A percentile compares a stretch with the other conserved stretches of the same genome.
phyloP scores from a whole-genome alignment of 1,140 invertebrate genomes.

The Pseudomyrmex flavicornis region DNA sequence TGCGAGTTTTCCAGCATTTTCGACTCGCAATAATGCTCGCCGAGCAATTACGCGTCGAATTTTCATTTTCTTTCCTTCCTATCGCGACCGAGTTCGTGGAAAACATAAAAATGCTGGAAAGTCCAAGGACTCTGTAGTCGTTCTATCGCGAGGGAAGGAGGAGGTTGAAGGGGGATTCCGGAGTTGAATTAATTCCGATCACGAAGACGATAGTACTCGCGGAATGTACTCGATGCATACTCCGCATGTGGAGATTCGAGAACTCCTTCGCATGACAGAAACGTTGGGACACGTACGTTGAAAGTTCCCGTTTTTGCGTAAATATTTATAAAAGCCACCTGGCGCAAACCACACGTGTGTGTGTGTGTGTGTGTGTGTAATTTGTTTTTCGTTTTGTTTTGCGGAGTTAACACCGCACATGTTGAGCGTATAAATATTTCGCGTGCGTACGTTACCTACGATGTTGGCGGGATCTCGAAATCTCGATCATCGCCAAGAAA shows the following conservation, averaged over 20 bases:
- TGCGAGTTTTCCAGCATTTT: slow-evolving; percentile 13
- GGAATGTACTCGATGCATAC: slow-evolving; percentile 24
- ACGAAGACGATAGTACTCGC: slow-evolving; percentile 30
- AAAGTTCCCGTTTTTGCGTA: slow-evolving; percentile 29
- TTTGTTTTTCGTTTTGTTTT: not conserved
- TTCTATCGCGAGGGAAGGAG: no score
- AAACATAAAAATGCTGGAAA: slow-evolving; percentile 47
- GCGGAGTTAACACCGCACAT: slow-evolving; percentile 25
- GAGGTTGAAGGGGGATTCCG: not conserved
- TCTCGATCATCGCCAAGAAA: not conserved
- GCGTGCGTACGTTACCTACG: not conserved
- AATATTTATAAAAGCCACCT: slow-evolving; percentile 48
- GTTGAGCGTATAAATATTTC: slow-evolving; percentile 41
- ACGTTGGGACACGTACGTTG: slow-evolving; percentile 6
- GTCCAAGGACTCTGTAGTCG: slow-evolving; percentile 17
- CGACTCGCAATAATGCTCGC: slow-evolving; percentile 22
- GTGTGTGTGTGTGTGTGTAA: not conserved
- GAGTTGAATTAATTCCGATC: slow-evolving; percentile 58
- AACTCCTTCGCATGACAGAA: slow-evolving; percentile 35
- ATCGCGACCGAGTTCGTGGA: slow-evolving; percentile 18
- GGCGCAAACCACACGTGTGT: not conserved
- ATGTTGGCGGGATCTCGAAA: no score
- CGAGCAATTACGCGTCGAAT: not conserved
- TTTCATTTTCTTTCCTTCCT: not conserved
- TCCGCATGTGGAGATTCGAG: not conserved